Evolutionary conservation across 2,113 vertebrate genomes (phyloP), one percentile per base, ranked within the genome.

Genomic region (Eulacestoma nigropectus): DNA sequence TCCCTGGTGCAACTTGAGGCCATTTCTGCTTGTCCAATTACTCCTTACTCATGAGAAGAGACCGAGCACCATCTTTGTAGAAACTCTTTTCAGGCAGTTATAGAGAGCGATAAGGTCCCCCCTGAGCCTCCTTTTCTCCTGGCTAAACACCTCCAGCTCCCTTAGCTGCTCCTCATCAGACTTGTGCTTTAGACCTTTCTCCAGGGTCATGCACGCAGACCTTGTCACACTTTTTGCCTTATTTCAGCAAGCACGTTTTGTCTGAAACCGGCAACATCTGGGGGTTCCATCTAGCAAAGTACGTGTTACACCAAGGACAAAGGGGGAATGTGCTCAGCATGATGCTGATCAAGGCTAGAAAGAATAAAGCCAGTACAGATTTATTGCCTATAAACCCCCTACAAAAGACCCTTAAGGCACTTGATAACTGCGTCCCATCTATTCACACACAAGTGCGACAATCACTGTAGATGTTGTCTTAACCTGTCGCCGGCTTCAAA

Each of bases 11-110:
- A 75, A 56, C 8, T 22, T 44, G 55, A 87, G 23, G 11, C 35
- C 6, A 8, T n/a, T 69, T 63, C 8, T 0, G 0, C 11, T 81
- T 69, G 11, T 39, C 12, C 47, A 33, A 25, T 33, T 22, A 21
- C 19, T 64, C 20, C 13, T 37, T 67, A 37, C 19, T 15, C 13
- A 18, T 7, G 10, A 55, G 47, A 67, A 68, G n/a, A 74, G n/a
- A 32, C 4, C 2, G 3, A 35, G 4, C 2, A 9, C 5, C n/a
- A 12, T 11, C 16, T 60, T 26, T 7, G 41, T 62, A n/a, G 16
- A 33, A 9, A 10, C 7, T 30, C 20, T 25, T 81, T 56, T 39
- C 32, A 32, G 62, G 49, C 3, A 37, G 6, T 6, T 56, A 42
- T 22, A n/a, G 6, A 55, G 27, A 37, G 27, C 11, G 4, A 13